phyloP scores from a whole-genome alignment of 2,888 invertebrate genomes.

The Cataglyphis cursor region DNA sequence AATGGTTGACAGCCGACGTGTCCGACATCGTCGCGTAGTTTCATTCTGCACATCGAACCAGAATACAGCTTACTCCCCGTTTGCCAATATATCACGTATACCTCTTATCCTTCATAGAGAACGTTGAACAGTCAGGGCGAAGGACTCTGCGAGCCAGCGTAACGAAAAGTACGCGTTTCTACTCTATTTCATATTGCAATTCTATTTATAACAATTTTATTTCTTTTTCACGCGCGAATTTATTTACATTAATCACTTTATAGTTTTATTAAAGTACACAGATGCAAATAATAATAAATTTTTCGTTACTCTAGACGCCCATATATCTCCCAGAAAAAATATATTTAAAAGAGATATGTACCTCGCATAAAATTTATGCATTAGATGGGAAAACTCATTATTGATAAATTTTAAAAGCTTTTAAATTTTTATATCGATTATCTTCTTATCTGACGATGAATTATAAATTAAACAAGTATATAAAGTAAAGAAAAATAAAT shows the following conservation, averaged over 20 bases:
- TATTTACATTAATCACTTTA: not conserved
- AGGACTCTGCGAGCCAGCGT: constrained; percentile 16
- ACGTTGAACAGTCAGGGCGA: constrained; percentile 51
- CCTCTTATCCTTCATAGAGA: constrained; percentile 38
- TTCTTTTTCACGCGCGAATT: not conserved
- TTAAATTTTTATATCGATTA: not conserved
- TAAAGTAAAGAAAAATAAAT: not conserved
- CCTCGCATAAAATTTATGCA: not conserved
- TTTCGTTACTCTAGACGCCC: not conserved
- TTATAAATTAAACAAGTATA: not conserved
- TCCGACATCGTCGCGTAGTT: constrained; percentile 70
- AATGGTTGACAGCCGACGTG: constrained; percentile 79
- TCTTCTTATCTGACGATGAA: not conserved
- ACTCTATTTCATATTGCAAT: constrained; percentile 21
- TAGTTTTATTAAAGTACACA: not conserved
- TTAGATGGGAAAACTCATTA: not conserved
- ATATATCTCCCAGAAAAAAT: not conserved
- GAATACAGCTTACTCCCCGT: constrained; percentile 58
- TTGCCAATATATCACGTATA: constrained; percentile 55
- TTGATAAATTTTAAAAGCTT: not conserved
- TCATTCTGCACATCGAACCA: constrained; percentile 22
- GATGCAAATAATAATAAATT: not conserved
- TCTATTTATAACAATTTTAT: not conserved
- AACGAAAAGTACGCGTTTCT: not conserved
- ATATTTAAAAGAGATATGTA: not conserved